A percentile compares a stretch with the other conserved stretches of the same genome.
These are phyloP conservation scores for Otis tarda DNA, from an alignment of 2,113 vertebrate species.

Conservation along the genomic window DNA sequence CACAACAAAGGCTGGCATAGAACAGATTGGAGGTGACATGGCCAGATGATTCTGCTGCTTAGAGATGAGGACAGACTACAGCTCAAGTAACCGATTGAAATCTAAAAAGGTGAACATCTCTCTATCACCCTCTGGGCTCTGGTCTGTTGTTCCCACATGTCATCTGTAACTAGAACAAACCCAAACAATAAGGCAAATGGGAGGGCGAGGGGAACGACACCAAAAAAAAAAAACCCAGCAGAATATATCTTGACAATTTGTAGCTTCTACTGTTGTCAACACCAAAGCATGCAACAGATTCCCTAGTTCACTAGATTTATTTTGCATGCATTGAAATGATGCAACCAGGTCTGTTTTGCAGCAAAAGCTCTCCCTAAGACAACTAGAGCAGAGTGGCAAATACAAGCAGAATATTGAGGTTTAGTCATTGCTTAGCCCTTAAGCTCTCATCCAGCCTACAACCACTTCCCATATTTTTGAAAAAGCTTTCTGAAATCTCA, in stretches of 20 bases:
- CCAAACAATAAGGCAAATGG: neutral
- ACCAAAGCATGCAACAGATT: neutral
- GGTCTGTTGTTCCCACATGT: neutral
- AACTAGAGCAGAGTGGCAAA: neutral
- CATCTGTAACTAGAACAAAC: neutral
- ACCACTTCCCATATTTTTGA: neutral
- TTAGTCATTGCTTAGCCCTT: neutral
- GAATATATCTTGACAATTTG: neutral
- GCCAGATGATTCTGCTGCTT: neutral
- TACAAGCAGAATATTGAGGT: neutral
- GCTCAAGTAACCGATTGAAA: neutral
- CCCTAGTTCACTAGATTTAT: neutral
- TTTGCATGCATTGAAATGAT: neutral
- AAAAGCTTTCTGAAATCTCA: neutral
- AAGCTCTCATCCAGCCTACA: neutral
- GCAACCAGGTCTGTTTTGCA: neutral
- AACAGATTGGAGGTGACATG: conserved; percentile 11
- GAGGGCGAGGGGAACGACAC: too few relatives aligned
- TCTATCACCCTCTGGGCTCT: neutral
- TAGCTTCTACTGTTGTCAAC: neutral
- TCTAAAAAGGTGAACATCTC: neutral
- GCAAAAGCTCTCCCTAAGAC: neutral
- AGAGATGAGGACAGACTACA: neutral
- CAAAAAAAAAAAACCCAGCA: neutral
- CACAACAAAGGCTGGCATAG: neutral